Evolutionary conservation across 1,140 invertebrate genomes (phyloP).

Genomic region (Paralvinella palmiformis): DNA sequence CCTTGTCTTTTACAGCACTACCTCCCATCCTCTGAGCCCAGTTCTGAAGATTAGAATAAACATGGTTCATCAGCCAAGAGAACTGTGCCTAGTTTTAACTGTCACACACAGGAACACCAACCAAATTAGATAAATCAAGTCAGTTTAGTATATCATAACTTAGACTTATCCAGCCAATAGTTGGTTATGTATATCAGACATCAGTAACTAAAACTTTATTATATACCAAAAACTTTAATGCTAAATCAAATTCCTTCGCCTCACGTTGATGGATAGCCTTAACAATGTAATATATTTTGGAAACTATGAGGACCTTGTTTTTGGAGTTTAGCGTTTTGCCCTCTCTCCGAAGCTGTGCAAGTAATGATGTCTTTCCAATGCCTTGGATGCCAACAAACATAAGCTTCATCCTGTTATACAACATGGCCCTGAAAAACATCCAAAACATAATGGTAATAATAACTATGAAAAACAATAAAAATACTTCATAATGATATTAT

Average conservation of each 20-base stretch:
- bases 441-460: slow-evolving; percentile 7
- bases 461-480: background rate
- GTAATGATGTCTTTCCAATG: slow-evolving; percentile 87
- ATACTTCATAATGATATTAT: too few species aligned
- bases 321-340: slow-evolving; percentile 51
- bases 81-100: background rate
- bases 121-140: too few species aligned
- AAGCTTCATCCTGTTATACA: slow-evolving; percentile 92
- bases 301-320: background rate
- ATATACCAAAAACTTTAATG: too few species aligned
- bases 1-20: slow-evolving; percentile 66
- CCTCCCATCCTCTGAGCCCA: slow-evolving; percentile 18
- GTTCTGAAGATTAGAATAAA: slow-evolving; percentile 14
- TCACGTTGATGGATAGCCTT: too few species aligned
- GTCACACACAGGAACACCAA: too few species aligned
- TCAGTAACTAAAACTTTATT: too few species aligned
- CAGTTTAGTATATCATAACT: too few species aligned
- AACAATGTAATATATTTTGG: too few species aligned
- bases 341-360: slow-evolving; percentile 81
- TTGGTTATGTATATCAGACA: too few species aligned
- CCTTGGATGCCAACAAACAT: slow-evolving; percentile 96
- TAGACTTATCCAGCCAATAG: too few species aligned
- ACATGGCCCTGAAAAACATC: slow-evolving; percentile 66
- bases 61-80: background rate
- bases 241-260: too few species aligned